Evolutionary conservation across 2,888 invertebrate species (phyloP), one percentile per base, ranked within the genome.

Genomic region (Flexamia atlantica): DNA sequence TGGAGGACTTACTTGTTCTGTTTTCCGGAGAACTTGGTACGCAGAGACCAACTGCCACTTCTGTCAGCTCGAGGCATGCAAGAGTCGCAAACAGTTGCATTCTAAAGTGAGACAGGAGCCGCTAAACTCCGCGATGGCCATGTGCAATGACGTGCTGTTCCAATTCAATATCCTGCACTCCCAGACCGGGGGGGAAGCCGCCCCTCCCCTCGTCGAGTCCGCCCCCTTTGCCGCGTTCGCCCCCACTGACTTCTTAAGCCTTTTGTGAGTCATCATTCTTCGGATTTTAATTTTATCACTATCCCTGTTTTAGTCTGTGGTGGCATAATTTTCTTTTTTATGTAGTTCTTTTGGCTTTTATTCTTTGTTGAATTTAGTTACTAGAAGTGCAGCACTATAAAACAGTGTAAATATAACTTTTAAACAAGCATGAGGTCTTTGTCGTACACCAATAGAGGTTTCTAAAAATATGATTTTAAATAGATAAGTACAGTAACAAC

Each of bases 131-230:
- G 40, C 74, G 17, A 83, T 83, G 82, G 57, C 74, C 28, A 72
- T 74, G 36, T 72, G 74, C 74, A 50, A 32, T 32, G 82, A 83
- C 50, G 74, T 83, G 32, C 46, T 83, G 57, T 83, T 74, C 74
- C 82, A 83, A 74, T 57, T 32, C 74, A 83, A 83, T 83, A 72
- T 83, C 28, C 57, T 83, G 50, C 82, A 82, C 70, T 70, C 82
- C n/a, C 53, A 74, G 42, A 32, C 50, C 2, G 82, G 42, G 40
- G 70, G 28, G 9, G 25, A 28, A 17, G 12, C 53, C 2, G 23
- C 20, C 70, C 57, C 32, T 2, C 32, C 82, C 82, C 20, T 40
- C 20, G 28, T 76, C 46, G 74, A 76, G 46, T 50, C 46, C 28
- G 25, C 74, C 74, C 53, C 53, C 50, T 46, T 50, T n/a, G 42